A percentile compares a stretch with the other conserved stretches of the same genome.
Evolutionary conservation across 2,888 invertebrate genomes (phyloP).

Genomic region (Palloptera scutellata): DNA sequence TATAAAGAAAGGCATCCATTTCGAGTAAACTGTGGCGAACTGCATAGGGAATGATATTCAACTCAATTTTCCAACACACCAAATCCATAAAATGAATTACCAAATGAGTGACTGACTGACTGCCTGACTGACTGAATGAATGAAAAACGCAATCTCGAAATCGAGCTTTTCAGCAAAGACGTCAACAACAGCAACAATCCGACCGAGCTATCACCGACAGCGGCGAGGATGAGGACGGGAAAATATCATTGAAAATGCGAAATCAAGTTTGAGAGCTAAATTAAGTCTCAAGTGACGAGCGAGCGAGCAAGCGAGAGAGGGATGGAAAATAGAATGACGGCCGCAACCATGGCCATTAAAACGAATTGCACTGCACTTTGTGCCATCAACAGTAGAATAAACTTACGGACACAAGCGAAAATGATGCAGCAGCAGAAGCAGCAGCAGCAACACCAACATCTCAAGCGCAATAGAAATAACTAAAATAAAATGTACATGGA

Average conservation of each 20-base stretch:
- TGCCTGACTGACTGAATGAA: no score
- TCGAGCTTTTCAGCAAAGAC: conserved; percentile 8
- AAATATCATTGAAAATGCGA: conserved; percentile 43
- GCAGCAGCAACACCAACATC: conserved; percentile 27
- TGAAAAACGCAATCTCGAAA: conserved; percentile 3
- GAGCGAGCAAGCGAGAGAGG: conserved; percentile 28
- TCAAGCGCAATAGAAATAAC: conserved; percentile 53
- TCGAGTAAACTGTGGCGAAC: no score
- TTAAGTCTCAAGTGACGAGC: conserved; percentile 59
- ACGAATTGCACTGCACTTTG: conserved; percentile 60
- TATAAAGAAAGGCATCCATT: no score
- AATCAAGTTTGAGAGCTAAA: conserved; percentile 58
- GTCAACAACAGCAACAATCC: conserved; percentile 7
- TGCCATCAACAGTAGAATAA: conserved; percentile 56
- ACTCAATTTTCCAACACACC: not conserved
- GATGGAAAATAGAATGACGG: conserved; percentile 30
- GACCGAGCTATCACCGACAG: conserved; percentile 10
- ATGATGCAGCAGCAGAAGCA: conserved; percentile 46
- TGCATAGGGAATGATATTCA: no score
- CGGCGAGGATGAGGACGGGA: conserved; percentile 17
- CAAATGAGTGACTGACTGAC: no score
- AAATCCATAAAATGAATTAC: not conserved
- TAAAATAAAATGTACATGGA: conserved; percentile 51
- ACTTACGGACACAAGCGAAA: conserved; percentile 48
- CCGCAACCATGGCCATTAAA: conserved; percentile 50